Evolutionary conservation across 2,797 vertebrate genomes (phyloP).

Genomic region (Acanthurus leucopareius): DNA sequence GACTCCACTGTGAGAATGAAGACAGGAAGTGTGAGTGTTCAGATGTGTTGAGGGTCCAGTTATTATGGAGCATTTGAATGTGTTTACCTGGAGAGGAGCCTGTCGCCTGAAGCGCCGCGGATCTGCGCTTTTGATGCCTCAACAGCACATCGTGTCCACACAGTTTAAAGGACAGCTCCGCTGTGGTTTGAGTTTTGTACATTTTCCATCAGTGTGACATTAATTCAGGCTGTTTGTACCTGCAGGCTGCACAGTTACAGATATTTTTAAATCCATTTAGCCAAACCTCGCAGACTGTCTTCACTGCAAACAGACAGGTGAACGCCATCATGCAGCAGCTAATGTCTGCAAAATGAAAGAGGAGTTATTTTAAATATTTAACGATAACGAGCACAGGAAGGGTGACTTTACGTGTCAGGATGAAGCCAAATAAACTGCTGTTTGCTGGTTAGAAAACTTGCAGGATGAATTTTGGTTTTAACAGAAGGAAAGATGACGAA

Average conservation of each 20-base stretch:
- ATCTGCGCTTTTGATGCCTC: constrained; percentile 45
- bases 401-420: no score
- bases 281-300: constrained; percentile 1
- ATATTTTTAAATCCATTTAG: constrained; percentile 22
- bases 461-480: no score
- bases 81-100: constrained; percentile 57
- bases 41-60: constrained; percentile 37
- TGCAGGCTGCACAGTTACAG: constrained; percentile 1
- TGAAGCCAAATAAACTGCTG: no score
- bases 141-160: constrained; percentile 51
- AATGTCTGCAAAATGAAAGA: no score
- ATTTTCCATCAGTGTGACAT: constrained; percentile 42
- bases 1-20: constrained; percentile 25
- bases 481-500: no score
- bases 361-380: not conserved
- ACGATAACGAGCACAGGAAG: no score
- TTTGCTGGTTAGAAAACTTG: no score
- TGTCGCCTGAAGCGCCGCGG: constrained; percentile 43
- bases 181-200: constrained; percentile 34
- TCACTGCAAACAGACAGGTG: not conserved
- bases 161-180: constrained; percentile 58
- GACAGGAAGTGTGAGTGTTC: constrained; percentile 28
- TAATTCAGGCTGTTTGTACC: constrained; percentile 21
- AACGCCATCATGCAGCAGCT: not conserved
- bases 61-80: constrained; percentile 31